These are phyloP conservation scores for Zoanthus solanderi DNA, from an alignment of 92 coral and sea anemone genomes.

Conservation along the genomic window DNA sequence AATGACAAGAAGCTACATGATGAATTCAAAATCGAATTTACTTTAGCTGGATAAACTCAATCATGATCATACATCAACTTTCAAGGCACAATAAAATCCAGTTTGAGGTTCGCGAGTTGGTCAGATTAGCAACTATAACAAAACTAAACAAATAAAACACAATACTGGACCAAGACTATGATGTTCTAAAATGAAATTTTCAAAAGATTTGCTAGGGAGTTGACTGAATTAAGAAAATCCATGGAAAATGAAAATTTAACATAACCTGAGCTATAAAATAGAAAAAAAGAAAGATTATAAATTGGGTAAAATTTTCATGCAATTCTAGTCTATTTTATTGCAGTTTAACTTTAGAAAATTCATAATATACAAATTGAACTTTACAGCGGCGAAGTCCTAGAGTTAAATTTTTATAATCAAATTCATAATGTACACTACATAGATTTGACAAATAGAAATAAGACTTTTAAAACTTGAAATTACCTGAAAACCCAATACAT, in stretches of 20 bases:
- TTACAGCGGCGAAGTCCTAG: not conserved
- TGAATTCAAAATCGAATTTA: conserved; percentile 21
- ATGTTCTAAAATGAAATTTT: not conserved
- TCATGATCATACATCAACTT: not conserved
- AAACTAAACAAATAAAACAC: not conserved
- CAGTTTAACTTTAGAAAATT: not conserved
- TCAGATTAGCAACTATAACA: not conserved
- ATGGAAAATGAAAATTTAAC: not conserved
- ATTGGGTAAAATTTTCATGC: not conserved
- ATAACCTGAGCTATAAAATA: not conserved
- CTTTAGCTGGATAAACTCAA: not conserved
- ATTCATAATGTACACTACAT: not conserved
- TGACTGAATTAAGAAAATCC: not conserved
- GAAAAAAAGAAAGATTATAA: not conserved
- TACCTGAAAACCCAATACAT: not conserved
- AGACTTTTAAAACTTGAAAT: not conserved
- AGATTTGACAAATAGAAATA: not conserved
- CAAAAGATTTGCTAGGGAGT: not conserved
- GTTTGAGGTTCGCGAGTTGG: not conserved
- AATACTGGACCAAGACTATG: not conserved
- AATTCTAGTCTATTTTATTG: not conserved
- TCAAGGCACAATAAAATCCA: not conserved
- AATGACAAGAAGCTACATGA: not conserved
- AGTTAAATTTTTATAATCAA: not conserved
- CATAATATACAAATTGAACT: not conserved